A percentile compares a stretch with the other conserved stretches of the same genome.
Conservation (phyloP, 2,888 invertebrate species). For the Hanleya hanleyi region DNA sequence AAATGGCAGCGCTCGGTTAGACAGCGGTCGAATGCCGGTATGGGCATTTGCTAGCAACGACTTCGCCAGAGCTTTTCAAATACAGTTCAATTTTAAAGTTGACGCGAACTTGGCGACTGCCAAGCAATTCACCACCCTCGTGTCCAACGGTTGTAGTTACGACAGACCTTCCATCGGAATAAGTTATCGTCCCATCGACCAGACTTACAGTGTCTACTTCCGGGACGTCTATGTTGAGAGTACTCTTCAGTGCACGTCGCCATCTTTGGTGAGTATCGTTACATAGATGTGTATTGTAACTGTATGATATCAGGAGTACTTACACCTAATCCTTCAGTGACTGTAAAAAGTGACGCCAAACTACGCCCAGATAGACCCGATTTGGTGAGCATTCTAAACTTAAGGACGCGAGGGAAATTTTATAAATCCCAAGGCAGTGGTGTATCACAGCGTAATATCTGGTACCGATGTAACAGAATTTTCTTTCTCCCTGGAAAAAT, state of each 20-base stretch:
- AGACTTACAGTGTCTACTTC: background rate
- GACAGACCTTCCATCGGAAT: background rate
- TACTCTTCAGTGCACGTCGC: background rate
- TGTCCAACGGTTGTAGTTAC: background rate
- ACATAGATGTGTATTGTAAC: background rate
- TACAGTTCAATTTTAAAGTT: background rate
- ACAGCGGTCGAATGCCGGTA: background rate
- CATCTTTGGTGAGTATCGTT: background rate
- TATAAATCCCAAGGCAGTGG: too few species aligned
- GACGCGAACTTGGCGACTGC: background rate
- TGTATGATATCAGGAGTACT: background rate
- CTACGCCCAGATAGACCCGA: too few species aligned
- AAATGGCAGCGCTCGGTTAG: background rate
- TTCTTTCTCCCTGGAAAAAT: too few species aligned
- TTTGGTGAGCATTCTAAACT: too few species aligned
- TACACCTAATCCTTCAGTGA: too few species aligned
- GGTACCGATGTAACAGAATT: too few species aligned
- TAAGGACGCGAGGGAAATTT: too few species aligned
- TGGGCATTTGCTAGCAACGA: constrained; percentile 5
- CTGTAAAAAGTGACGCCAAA: too few species aligned
- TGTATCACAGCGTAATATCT: too few species aligned
- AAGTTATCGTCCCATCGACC: background rate
- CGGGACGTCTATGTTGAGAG: background rate
- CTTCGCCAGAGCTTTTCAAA: background rate
- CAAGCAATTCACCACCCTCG: background rate